phyloP scores from a whole-genome alignment of 2,113 vertebrate genomes.

The Ia io region DNA sequence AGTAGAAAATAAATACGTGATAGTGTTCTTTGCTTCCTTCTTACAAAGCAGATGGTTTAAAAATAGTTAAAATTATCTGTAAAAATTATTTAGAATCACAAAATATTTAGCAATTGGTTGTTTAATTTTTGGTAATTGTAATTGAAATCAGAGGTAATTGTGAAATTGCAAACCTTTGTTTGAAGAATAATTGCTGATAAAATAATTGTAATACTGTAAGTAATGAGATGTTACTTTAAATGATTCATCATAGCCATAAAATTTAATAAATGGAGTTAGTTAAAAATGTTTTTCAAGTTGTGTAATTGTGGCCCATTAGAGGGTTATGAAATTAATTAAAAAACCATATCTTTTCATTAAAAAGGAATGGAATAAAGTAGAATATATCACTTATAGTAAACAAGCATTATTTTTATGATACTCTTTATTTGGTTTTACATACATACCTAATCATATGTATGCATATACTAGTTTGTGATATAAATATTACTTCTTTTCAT shows the following conservation, averaged over 20 bases:
- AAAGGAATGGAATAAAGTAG: not conserved
- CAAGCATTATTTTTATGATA: not conserved
- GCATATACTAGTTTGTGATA: not conserved
- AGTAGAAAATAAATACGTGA: not conserved
- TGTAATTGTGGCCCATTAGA: not conserved
- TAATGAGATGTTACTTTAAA: not conserved
- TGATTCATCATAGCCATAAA: not conserved
- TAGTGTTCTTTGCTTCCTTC: not conserved
- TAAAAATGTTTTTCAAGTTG: not conserved
- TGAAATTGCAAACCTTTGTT: not conserved
- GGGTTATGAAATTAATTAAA: not conserved
- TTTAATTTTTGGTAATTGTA: not conserved
- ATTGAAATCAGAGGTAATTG: not conserved
- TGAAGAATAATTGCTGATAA: not conserved
- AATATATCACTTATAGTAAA: not conserved
- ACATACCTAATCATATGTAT: not conserved
- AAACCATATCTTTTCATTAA: not conserved
- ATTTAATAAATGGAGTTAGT: not conserved
- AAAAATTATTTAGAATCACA: not conserved
- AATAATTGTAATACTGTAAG: not conserved
- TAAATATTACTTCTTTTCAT: not conserved
- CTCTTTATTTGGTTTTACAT: not conserved
- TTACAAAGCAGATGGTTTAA: not conserved
- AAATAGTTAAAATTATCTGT: not conserved
- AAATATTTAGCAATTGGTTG: not conserved